These are phyloP conservation scores for Chaetodon trifascialis DNA, from an alignment of 2,113 vertebrate species.

Conservation along the genomic window DNA sequence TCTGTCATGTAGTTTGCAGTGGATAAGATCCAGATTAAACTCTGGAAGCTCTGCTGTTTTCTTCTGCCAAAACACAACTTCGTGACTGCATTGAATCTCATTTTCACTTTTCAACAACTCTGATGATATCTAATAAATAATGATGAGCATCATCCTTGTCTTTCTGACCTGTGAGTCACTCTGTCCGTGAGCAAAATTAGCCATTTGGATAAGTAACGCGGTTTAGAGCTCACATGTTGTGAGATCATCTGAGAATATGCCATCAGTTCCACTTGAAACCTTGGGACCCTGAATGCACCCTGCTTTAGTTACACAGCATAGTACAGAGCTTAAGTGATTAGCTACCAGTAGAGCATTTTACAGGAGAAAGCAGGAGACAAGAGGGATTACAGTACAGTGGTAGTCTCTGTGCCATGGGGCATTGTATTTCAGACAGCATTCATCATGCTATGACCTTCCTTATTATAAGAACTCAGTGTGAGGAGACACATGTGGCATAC, in stretches of 20 bases:
- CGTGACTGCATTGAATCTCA: not conserved
- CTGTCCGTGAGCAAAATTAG: conserved; percentile 29
- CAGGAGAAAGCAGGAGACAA: conserved; percentile 23
- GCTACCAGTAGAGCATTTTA: conserved; percentile 42
- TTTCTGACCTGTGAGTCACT: conserved; percentile 46
- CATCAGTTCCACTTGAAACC: conserved; percentile 55
- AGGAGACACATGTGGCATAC: conserved; percentile 13
- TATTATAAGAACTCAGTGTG: conserved; percentile 29
- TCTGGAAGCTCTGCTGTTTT: not conserved
- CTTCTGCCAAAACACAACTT: conserved; percentile 15
- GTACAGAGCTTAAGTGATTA: conserved; percentile 50
- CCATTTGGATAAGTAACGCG: conserved; percentile 34
- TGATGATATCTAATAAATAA: not conserved
- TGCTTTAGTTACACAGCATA: conserved; percentile 37
- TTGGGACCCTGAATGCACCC: conserved; percentile 29
- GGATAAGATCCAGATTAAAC: not conserved
- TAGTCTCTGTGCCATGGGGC: conserved; percentile 23
- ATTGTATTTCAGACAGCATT: conserved; percentile 55
- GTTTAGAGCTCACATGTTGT: conserved; percentile 34
- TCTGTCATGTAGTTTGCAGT: conserved; percentile 1
- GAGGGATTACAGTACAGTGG: conserved; percentile 21
- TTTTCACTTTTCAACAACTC: not conserved
- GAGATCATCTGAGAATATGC: conserved; percentile 63
- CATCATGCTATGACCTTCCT: conserved; percentile 53
- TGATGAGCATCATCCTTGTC: conserved; percentile 11